Percentiles rank a stretch among this genome's conserved stretches.
Conservation (phyloP, 2,113 vertebrate species). For the Leptobrachium ailaonicum region DNA sequence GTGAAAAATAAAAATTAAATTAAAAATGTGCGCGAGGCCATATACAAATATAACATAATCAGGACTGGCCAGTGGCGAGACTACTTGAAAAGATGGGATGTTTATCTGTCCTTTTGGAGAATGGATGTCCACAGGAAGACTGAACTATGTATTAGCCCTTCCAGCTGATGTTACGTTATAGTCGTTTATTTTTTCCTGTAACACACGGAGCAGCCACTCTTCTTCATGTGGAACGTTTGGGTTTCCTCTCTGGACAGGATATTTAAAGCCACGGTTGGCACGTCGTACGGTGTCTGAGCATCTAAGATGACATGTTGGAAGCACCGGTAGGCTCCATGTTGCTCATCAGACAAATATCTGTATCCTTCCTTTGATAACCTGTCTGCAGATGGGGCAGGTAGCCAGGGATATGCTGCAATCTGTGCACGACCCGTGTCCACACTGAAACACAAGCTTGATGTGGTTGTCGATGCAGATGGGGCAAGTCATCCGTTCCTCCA, state of each 20-base stretch:
- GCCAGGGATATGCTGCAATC: conserved; percentile 88
- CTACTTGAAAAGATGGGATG: conserved; percentile 2
- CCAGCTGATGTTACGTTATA: conserved; percentile 23
- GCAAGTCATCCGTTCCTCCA: conserved; percentile 98
- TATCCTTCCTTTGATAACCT: conserved; percentile 92
- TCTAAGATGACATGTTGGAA: background rate
- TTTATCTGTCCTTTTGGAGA: conserved; percentile 10
- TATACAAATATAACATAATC: background rate
- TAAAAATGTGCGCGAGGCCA: conserved; percentile 1
- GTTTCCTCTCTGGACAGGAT: background rate
- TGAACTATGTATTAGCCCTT: conserved; percentile 41
- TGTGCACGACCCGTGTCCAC: conserved; percentile 74
- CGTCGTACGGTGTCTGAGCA: background rate
- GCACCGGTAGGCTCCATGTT: background rate
- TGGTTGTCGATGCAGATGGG: conserved; percentile 98
- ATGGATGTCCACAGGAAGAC: conserved; percentile 31
- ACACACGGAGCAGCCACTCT: conserved; percentile 37
- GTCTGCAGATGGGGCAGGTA: conserved; percentile 93
- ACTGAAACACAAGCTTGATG: conserved; percentile 96
- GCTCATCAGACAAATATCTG: conserved; percentile 84
- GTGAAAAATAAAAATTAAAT: background rate
- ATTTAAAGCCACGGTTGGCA: conserved; percentile 18
- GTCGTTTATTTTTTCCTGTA: conserved; percentile 3
- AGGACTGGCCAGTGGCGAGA: conserved; percentile 14
- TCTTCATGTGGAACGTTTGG: conserved; percentile 9